A percentile compares a stretch with the other conserved stretches of the same genome.
phyloP scores from a whole-genome alignment of 2,797 vertebrate species.

The Phalloptychus januarius region DNA sequence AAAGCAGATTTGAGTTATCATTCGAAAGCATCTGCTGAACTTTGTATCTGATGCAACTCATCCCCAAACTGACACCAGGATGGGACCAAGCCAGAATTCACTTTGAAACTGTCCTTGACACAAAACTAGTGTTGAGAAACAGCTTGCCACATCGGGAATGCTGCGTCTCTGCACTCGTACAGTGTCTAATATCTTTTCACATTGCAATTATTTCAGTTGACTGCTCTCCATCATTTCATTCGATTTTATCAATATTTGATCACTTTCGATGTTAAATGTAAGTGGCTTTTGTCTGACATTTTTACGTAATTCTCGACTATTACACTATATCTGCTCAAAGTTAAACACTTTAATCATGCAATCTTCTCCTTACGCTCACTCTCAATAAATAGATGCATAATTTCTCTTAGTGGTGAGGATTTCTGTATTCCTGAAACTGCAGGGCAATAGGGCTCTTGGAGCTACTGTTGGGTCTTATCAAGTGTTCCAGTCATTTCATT shows the following conservation, averaged over 20 bases:
- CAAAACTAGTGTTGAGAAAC: slow-evolving; percentile 46
- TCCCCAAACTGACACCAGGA: slow-evolving; percentile 48
- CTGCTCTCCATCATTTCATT: not conserved
- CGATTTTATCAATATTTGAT: not conserved
- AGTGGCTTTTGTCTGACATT: not conserved
- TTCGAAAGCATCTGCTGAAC: slow-evolving; percentile 27
- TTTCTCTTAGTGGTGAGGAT: not conserved
- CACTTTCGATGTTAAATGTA: not conserved
- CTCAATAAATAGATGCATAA: not conserved
- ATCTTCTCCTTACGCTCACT: not conserved
- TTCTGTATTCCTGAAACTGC: not conserved
- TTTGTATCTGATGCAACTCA: slow-evolving; percentile 45
- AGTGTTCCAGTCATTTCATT: not conserved
- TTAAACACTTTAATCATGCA: not conserved
- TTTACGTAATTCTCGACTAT: slow-evolving; percentile 22
- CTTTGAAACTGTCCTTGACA: slow-evolving; percentile 47
- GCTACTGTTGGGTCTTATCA: not conserved
- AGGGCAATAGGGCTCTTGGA: not conserved
- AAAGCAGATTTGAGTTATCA: slow-evolving; percentile 17
- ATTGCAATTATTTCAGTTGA: not conserved
- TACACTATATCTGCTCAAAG: slow-evolving; percentile 8
- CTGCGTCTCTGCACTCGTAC: not conserved
- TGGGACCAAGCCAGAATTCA: slow-evolving; percentile 42
- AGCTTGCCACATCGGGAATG: not conserved
- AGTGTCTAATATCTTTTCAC: not conserved